phyloP scores from a whole-genome alignment of 2,113 vertebrate species.

The Entelurus aequoreus region DNA sequence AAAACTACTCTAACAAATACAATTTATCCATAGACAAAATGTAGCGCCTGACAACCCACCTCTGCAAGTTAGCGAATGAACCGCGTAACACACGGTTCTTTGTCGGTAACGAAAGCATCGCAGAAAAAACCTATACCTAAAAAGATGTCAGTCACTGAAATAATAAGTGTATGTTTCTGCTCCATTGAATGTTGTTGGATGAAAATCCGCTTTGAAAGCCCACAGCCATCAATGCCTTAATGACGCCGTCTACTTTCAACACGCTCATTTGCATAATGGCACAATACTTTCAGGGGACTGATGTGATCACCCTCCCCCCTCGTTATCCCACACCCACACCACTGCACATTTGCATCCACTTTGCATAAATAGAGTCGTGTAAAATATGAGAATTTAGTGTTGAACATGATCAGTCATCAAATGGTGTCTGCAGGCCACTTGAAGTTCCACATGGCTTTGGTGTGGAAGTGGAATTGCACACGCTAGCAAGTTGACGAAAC shows the following conservation, averaged over 20 bases:
- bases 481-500: too few species aligned
- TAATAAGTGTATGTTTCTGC: too few species aligned
- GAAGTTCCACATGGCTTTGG: too few species aligned
- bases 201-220: conserved; percentile 10
- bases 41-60: too few species aligned
- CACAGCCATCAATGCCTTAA: conserved; percentile 53
- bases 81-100: too few species aligned
- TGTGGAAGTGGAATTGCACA: too few species aligned
- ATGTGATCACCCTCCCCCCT: conserved; percentile 41
- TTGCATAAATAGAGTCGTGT: conserved; percentile 39
- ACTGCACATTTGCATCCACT: conserved; percentile 32
- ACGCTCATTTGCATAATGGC: conserved; percentile 63
- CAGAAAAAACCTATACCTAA: too few species aligned
- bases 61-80: too few species aligned
- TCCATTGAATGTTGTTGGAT: background rate
- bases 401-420: conserved; percentile 16
- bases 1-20: too few species aligned
- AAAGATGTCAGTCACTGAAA: too few species aligned
- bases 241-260: conserved; percentile 50
- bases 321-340: conserved; percentile 31
- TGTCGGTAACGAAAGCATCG: too few species aligned
- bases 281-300: conserved; percentile 32
- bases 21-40: too few species aligned
- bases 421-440: background rate
- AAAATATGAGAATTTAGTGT: conserved; percentile 24